Percentiles rank a stretch among this genome's conserved stretches.
Conservation (phyloP, 2,888 invertebrate genomes). For the Pediacus dermestoides region DNA sequence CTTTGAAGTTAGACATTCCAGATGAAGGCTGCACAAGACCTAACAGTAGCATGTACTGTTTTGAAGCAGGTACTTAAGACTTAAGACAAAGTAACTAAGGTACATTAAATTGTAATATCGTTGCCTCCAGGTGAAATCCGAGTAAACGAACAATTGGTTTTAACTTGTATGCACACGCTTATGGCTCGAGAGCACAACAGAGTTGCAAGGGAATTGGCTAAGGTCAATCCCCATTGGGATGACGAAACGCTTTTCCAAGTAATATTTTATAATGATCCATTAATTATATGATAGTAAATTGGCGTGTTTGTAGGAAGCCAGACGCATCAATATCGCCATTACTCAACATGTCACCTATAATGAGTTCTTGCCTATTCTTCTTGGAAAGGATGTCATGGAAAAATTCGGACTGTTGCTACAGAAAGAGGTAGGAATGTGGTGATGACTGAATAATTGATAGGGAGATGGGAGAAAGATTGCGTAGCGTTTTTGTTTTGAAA, state of each 20-base stretch:
- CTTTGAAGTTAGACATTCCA: conserved; percentile 82
- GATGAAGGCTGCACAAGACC: conserved; percentile 91
- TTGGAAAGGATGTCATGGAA: conserved; percentile 89
- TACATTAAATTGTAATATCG: neutral
- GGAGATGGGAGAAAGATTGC: too few species aligned
- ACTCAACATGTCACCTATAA: conserved; percentile 89
- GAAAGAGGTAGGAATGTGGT: conserved; percentile 64
- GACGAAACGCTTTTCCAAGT: conserved; percentile 84
- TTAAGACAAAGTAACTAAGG: conserved; percentile 1
- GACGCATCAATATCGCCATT: conserved; percentile 79
- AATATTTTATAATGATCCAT: neutral
- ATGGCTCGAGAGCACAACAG: conserved; percentile 91
- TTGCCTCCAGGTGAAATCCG: conserved; percentile 75
- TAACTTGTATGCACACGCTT: conserved; percentile 88
- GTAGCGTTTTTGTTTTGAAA: too few species aligned
- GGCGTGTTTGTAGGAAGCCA: conserved; percentile 57
- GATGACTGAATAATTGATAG: too few species aligned
- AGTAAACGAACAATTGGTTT: conserved; percentile 85
- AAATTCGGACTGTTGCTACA: conserved; percentile 81
- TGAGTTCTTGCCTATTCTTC: conserved; percentile 82
- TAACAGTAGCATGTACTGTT: conserved; percentile 86
- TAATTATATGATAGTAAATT: neutral
- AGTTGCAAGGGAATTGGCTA: conserved; percentile 69
- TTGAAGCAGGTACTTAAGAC: conserved; percentile 68
- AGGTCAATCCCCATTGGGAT: conserved; percentile 89